These are phyloP conservation scores for Spheniscus humboldti DNA, from an alignment of 2,797 vertebrate species.

Conservation along the genomic window DNA sequence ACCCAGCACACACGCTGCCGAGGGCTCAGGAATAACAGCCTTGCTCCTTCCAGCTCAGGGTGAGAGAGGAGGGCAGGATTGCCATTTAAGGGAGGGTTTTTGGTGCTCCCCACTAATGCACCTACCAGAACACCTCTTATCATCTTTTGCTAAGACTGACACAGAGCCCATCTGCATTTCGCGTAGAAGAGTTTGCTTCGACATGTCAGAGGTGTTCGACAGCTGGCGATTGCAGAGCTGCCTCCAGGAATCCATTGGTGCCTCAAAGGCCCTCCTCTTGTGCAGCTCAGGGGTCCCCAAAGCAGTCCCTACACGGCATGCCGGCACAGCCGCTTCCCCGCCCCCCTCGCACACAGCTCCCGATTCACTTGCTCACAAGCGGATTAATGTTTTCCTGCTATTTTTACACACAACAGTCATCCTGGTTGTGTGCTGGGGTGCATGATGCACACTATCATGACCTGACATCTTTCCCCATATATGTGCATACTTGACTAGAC, in stretches of 20 bases:
- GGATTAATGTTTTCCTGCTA: conserved; percentile 33
- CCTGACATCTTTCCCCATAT: not conserved
- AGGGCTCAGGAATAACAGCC: not conserved
- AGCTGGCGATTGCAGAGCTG: not conserved
- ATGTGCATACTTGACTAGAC: not conserved
- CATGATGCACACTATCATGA: not conserved
- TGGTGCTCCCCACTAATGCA: not conserved
- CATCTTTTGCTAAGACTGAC: not conserved
- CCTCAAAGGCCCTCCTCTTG: not conserved
- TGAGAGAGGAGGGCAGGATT: not conserved
- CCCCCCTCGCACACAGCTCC: not conserved
- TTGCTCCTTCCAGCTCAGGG: not conserved
- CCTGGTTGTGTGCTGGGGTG: not conserved
- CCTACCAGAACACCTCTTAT: not conserved
- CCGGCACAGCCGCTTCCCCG: rapidly evolving
- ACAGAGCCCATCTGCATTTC: not conserved
- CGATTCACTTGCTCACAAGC: not conserved
- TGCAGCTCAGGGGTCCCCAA: not conserved
- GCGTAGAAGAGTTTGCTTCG: not conserved
- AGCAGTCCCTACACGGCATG: rapidly evolving
- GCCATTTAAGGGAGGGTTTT: not conserved
- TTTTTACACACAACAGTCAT: conserved; percentile 32
- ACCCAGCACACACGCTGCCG: rapidly evolving
- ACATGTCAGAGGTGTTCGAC: not conserved
- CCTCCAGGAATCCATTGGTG: not conserved